phyloP scores from a whole-genome alignment of 2,113 vertebrate species.

The Malurus alboscapulatus region DNA sequence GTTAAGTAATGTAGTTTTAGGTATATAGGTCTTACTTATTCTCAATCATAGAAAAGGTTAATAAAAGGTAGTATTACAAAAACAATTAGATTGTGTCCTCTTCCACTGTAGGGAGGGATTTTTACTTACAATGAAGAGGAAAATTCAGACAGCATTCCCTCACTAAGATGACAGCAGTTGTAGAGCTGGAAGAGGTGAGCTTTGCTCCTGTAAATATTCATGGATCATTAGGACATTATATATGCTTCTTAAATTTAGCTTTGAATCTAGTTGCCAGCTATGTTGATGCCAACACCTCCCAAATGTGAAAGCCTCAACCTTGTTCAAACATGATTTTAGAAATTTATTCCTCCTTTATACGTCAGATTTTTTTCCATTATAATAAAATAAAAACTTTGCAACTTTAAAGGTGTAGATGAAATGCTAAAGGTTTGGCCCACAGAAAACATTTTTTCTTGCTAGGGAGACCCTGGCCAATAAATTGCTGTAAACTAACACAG shows the following conservation, averaged over 20 bases:
- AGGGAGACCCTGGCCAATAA: neutral
- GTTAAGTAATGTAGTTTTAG: neutral
- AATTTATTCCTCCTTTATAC: neutral
- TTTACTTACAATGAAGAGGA: neutral
- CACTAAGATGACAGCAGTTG: neutral
- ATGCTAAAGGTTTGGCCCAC: neutral
- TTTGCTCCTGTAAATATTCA: constrained; percentile 9
- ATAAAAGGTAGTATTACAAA: neutral
- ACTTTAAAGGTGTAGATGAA: neutral
- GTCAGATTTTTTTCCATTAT: neutral
- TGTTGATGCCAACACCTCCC: neutral
- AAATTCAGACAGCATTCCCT: neutral
- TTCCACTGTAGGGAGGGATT: neutral
- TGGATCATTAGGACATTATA: neutral
- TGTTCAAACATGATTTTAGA: neutral
- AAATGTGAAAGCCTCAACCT: neutral
- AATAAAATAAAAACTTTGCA: neutral
- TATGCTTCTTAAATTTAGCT: constrained; percentile 20
- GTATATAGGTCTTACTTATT: neutral
- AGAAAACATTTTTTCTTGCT: neutral
- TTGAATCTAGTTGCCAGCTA: neutral
- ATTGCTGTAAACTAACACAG: neutral
- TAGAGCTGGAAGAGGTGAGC: neutral
- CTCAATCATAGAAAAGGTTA: neutral
- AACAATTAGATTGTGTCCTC: neutral